Conservation (phyloP, 2,113 vertebrate genomes). For the Mohoua ochrocephala region DNA sequence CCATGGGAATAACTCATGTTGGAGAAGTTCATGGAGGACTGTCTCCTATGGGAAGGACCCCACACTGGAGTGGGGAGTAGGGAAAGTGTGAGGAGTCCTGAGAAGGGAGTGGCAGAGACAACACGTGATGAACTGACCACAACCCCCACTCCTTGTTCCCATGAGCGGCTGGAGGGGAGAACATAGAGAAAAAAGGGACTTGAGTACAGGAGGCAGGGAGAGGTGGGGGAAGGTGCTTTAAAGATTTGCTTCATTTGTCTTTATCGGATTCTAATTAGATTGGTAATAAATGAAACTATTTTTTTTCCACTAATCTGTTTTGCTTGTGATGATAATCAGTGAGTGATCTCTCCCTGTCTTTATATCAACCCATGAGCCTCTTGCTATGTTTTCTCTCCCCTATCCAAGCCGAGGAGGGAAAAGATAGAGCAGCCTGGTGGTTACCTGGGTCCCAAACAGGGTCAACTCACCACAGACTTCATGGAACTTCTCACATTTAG, state of each 20-base stretch:
- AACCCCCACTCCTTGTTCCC: neutral
- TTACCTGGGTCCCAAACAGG: neutral
- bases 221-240: neutral
- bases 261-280: neutral
- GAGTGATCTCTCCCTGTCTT: neutral
- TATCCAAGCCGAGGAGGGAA: neutral
- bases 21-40: neutral
- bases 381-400: neutral
- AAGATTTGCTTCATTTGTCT: neutral
- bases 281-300: neutral
- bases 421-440: neutral
- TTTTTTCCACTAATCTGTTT: neutral
- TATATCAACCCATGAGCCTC: neutral
- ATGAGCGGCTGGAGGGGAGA: neutral
- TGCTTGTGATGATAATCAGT: rapidly evolving
- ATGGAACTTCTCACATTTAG: neutral
- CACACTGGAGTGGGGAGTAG: neutral
- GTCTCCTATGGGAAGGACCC: neutral
- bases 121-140: rapidly evolving
- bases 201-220: too few species aligned
- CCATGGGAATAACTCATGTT: neutral
- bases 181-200: neutral
- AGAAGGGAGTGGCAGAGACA: neutral
- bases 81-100: neutral
- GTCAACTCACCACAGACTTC: neutral